Conservation (phyloP, 2,797 vertebrate genomes). For the Rhinichthys osculus region DNA sequence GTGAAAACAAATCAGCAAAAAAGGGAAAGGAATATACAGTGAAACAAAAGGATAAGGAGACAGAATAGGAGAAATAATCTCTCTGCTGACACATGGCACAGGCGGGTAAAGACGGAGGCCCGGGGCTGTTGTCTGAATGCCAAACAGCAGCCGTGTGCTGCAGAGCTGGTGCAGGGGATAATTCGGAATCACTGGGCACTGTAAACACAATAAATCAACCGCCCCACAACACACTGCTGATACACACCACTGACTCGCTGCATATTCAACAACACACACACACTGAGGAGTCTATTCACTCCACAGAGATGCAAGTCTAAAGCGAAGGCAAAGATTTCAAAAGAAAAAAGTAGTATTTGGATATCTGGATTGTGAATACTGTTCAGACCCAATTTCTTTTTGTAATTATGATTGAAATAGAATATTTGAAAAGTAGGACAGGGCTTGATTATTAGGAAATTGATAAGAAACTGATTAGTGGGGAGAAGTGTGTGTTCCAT, state of each 20-base stretch:
- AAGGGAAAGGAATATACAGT: not conserved
- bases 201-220: slow-evolving; percentile 70
- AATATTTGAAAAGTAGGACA: not conserved
- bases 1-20: slow-evolving; percentile 20
- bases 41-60: slow-evolving; percentile 26
- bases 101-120: slow-evolving; percentile 56
- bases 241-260: slow-evolving; percentile 54
- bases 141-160: slow-evolving; percentile 49
- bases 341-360: not conserved
- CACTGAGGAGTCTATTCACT: slow-evolving; percentile 34
- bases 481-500: not conserved
- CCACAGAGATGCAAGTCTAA: slow-evolving; percentile 19
- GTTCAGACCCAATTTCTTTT: not conserved
- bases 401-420: not conserved
- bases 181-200: slow-evolving; percentile 61
- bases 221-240: slow-evolving; percentile 44
- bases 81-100: slow-evolving; percentile 56
- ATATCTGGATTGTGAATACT: not conserved
- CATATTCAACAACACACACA: slow-evolving; percentile 60
- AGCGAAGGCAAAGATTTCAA: slow-evolving; percentile 9
- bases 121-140: slow-evolving; percentile 60
- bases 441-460: not conserved
- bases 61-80: slow-evolving; percentile 60
- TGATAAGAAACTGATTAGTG: not conserved
- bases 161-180: slow-evolving; percentile 56